phyloP scores from a whole-genome alignment of 2,888 invertebrate genomes.

The Oeneis ivallda region DNA sequence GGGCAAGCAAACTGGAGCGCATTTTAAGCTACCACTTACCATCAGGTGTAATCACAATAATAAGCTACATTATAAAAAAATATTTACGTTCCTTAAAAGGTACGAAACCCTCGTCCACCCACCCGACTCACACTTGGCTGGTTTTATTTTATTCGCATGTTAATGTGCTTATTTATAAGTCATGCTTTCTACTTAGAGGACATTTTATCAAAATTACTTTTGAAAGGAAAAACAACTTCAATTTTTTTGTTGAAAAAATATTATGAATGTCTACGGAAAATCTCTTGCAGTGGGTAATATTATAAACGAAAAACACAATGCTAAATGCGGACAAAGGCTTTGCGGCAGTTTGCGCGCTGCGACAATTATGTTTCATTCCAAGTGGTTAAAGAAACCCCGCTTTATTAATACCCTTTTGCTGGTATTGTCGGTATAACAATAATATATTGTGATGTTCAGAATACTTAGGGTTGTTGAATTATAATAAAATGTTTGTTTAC shows the following conservation, averaged over 20 bases:
- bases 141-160: background rate
- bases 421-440: conserved; percentile 7
- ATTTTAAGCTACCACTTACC: too few species aligned
- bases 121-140: too few species aligned
- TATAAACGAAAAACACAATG: conserved; percentile 49
- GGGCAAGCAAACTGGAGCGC: too few species aligned
- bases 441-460: background rate
- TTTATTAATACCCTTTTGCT: conserved; percentile 21
- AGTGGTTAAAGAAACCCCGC: conserved; percentile 19
- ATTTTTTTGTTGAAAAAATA: conserved; percentile 14
- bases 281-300: conserved; percentile 26
- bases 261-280: background rate
- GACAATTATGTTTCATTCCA: conserved; percentile 24
- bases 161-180: background rate
- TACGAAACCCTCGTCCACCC: too few species aligned
- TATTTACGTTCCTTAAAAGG: too few species aligned
- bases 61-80: too few species aligned
- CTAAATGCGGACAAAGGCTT: conserved; percentile 49
- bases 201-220: background rate
- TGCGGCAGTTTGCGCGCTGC: conserved; percentile 44
- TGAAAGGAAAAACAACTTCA: background rate
- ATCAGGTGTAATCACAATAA: too few species aligned
- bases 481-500: too few species aligned
- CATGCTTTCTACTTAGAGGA: background rate
- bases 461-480: background rate